Percentiles rank a stretch among this genome's conserved stretches.
phyloP scores from a whole-genome alignment of 2,797 vertebrate species.

The Sibirionetta formosa region DNA sequence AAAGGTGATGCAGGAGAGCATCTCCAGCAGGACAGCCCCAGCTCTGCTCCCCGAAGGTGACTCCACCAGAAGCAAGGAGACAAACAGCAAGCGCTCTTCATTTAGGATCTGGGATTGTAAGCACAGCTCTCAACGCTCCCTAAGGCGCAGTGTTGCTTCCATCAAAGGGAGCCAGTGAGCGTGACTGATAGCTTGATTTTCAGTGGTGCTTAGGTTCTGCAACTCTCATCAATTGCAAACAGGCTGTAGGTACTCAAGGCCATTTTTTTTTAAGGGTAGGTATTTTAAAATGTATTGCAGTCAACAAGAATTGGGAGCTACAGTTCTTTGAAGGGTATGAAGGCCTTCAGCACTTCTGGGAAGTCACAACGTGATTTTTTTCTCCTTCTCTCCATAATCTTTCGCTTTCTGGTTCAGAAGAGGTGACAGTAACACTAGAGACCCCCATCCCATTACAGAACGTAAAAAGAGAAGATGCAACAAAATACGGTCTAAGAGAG shows the following conservation, averaged over 20 bases:
- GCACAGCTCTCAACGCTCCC: background rate
- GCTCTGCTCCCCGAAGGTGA: background rate
- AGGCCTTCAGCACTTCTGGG: conserved; percentile 8
- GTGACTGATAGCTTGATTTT: conserved; percentile 56
- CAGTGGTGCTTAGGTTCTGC: conserved; percentile 50
- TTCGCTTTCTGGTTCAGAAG: conserved; percentile 33
- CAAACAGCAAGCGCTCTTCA: background rate
- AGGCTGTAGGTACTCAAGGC: background rate
- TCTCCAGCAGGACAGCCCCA: background rate
- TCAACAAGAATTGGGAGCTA: conserved; percentile 43
- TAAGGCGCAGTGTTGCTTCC: background rate
- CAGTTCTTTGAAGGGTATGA: background rate
- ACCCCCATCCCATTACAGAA: background rate
- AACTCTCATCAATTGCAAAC: conserved; percentile 9
- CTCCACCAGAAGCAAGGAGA: background rate
- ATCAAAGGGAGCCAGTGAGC: conserved; percentile 52
- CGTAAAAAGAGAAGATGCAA: background rate
- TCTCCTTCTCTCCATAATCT: background rate
- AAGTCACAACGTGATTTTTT: background rate
- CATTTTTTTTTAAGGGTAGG: background rate
- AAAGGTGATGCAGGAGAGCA: background rate
- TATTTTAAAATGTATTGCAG: conserved; percentile 35
- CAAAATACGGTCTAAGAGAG: background rate
- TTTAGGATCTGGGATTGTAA: conserved; percentile 20
- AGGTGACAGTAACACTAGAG: background rate